Base-by-base conservation (phyloP, 2,888 invertebrate genomes). In the Drosophila silvestris region DNA sequence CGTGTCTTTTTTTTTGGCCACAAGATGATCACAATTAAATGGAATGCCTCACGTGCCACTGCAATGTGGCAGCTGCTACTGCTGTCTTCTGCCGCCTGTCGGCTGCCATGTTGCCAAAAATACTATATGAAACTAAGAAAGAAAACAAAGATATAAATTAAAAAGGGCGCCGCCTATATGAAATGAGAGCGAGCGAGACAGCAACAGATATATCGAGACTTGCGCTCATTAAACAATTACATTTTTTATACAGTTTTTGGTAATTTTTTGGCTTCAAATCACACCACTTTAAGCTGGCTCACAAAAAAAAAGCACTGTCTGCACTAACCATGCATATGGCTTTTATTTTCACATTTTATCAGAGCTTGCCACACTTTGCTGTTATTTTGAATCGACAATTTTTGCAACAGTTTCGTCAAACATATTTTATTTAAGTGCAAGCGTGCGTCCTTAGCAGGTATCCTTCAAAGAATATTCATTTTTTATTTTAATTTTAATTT, bases 1-100 rank as follows among this genome's bases (percentile, higher is more conserved):
- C 84, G 84, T 85, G 84, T 85, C 70, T 57, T 58, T 56, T 33
- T 41, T 57, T 30, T 57, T 26, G 51, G 69, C 67, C 75, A 70
- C 59, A 68, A 78, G 81, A 85, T 68, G 56, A 82, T 72, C 72
- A 67, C 86, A 85, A 84, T 85, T 80, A 89, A 89, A 84, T 76
- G 77, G 72, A 82, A 70, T 81, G 58, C 82, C 84, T 85, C 90
- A 85, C 85, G 85, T 85, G 85, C 90, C 89, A 89, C 87, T 84
- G 83, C 89, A 77, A 61, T 77, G 85, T 67, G 70, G 74, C 89
- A 89, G 87, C 74, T 79, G 70, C 68, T 70, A 51, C 33, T 22
- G 32, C 62, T 58, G 58, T 57, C 64, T 35, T 57, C 77, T 65
- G 63, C 66, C 59, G 65, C 64, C 56, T 51, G 62, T 62, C 57